Conservation (phyloP, 1,140 invertebrate species). For the Belonocnema kinseyi region DNA sequence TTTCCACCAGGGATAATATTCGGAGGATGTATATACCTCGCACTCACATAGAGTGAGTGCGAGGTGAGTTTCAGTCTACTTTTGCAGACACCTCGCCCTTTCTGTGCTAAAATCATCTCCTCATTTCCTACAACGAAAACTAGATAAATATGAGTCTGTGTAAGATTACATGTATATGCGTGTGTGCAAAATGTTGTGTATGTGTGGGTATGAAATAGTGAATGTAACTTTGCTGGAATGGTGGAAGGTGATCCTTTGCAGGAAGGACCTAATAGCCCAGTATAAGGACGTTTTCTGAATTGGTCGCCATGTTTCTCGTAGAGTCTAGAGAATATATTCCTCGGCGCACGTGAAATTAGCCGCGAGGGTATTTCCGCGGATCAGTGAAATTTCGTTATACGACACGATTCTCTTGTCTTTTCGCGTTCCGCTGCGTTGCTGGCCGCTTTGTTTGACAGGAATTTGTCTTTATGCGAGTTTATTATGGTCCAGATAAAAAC, state of each 20-base stretch:
- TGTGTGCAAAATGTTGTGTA: neutral
- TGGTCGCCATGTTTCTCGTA: neutral
- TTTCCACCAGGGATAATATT: neutral
- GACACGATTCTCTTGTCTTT: neutral
- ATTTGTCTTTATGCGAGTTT: neutral
- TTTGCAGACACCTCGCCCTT: constrained; percentile 20
- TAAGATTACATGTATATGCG: neutral
- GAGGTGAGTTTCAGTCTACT: constrained; percentile 4
- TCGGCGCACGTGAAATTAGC: constrained; percentile 6
- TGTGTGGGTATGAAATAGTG: neutral
- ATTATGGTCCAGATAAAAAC: neutral
- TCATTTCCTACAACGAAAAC: neutral
- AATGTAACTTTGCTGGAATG: neutral
- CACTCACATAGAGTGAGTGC: neutral
- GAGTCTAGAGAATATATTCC: neutral
- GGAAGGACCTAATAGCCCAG: neutral
- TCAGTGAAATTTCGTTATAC: constrained; percentile 14
- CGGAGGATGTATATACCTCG: neutral
- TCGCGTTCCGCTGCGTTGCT: neutral
- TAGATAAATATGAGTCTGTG: neutral
- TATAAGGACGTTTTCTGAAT: neutral
- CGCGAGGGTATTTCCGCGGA: neutral
- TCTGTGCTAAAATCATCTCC: constrained; percentile 12
- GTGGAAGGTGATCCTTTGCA: neutral
- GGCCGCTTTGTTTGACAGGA: constrained; percentile 19